Evolutionary conservation across 2,113 vertebrate genomes (phyloP).

Genomic region (Cricetomys ansorgei): DNA sequence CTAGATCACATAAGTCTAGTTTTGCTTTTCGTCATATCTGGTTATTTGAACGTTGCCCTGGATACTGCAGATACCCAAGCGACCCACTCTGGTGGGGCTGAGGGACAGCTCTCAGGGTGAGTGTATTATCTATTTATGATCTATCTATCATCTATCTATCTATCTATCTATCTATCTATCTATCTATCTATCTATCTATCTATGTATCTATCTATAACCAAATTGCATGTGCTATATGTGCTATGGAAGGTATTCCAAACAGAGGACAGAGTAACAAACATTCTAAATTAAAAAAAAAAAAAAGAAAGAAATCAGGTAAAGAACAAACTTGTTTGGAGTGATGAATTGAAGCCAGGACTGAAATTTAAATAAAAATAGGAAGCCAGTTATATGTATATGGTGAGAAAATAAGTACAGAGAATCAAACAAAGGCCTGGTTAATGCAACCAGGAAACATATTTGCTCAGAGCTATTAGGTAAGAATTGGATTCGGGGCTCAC

Average conservation of each 20-base stretch:
- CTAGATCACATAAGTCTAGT: not conserved
- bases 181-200: no score
- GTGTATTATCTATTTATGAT: no score
- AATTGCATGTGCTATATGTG: accelerated
- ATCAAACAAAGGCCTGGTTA: not conserved
- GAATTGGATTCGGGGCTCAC: slow-evolving; percentile 4
- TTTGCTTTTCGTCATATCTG: not conserved
- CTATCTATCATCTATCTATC: no score
- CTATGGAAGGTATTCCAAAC: not conserved
- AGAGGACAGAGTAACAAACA: not conserved
- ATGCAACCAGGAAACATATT: not conserved
- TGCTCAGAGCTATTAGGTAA: not conserved
- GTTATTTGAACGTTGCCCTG: not conserved
- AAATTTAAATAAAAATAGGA: not conserved
- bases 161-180: no score
- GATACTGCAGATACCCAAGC: not conserved
- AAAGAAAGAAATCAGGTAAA: not conserved
- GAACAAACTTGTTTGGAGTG: not conserved
- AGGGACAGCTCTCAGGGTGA: not conserved
- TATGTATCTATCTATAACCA: no score
- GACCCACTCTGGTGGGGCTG: no score
- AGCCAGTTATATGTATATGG: not conserved
- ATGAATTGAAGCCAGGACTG: not conserved
- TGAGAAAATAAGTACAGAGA: slow-evolving; percentile 11
- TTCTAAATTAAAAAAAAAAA: not conserved